Evolutionary conservation across 2,888 invertebrate genomes (phyloP).

Genomic region (Gibbula magus): DNA sequence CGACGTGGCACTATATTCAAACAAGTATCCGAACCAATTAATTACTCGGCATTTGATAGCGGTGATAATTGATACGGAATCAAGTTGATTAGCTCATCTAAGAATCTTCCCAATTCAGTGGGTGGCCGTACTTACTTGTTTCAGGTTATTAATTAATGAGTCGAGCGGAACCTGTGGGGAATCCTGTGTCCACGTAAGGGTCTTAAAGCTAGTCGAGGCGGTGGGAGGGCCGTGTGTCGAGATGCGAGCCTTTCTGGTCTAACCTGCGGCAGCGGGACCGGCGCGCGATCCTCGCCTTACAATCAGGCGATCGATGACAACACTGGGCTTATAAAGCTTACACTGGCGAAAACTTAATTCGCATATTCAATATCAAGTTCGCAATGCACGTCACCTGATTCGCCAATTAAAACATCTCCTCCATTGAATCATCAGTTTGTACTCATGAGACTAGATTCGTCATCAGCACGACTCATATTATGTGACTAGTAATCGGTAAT

Average conservation of each 20-base stretch:
- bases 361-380: not conserved
- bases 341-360: slow-evolving; percentile 4
- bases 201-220: not conserved
- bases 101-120: not conserved
- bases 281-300: not conserved
- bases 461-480: too few species aligned
- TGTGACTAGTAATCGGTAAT: too few species aligned
- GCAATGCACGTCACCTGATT: not conserved
- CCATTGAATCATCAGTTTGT: too few species aligned
- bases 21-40: slow-evolving; percentile 18
- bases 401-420: too few species aligned
- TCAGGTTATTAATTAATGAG: slow-evolving; percentile 12
- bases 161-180: not conserved
- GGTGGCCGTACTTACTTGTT: not conserved
- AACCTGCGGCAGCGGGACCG: not conserved
- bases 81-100: slow-evolving; percentile 10
- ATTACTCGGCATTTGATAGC: not conserved
- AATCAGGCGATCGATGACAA: not conserved
- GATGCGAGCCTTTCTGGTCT: not conserved
- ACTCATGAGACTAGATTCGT: too few species aligned
- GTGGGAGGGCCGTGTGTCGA: not conserved
- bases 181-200: not conserved
- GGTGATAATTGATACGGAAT: slow-evolving; percentile 13
- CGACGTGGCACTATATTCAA: slow-evolving; percentile 1
- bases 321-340: not conserved